phyloP scores from a whole-genome alignment of 1,140 invertebrate species.

The Ctenoplectra terminalis region DNA sequence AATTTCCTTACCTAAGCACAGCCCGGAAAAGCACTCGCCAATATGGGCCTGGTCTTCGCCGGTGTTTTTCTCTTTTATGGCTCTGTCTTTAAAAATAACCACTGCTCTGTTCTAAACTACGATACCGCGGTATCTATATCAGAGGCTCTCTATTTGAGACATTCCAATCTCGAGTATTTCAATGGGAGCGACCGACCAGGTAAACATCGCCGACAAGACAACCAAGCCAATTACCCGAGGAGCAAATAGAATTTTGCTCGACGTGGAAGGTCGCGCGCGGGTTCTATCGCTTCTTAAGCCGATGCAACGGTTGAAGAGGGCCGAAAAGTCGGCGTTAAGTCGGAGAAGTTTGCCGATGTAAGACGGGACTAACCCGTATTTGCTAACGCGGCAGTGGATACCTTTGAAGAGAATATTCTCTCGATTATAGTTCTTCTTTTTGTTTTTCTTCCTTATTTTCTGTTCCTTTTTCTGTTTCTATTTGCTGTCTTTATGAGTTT shows the following conservation, averaged over 20 bases:
- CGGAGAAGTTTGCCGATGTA: constrained; percentile 44
- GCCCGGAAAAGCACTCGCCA: too few relatives aligned
- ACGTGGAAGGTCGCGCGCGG: not conserved
- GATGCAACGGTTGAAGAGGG: constrained; percentile 23
- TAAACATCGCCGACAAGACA: constrained; percentile 10
- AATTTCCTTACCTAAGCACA: too few relatives aligned
- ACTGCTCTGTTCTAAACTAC: too few relatives aligned
- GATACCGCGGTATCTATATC: too few relatives aligned
- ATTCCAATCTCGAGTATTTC: not conserved
- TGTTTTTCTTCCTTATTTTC: not conserved
- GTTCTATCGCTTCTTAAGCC: not conserved
- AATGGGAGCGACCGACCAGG: not conserved
- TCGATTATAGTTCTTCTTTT: too few relatives aligned
- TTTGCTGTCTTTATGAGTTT: not conserved
- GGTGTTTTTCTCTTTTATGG: too few relatives aligned
- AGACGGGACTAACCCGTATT: constrained; percentile 64
- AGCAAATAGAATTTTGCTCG: constrained; percentile 28
- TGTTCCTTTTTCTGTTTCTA: not conserved
- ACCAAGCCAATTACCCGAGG: constrained; percentile 5
- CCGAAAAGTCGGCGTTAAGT: constrained; percentile 56
- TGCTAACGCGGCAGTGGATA: constrained; percentile 55
- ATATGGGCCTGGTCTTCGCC: too few relatives aligned
- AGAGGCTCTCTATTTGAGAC: too few relatives aligned
- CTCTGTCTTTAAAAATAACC: too few relatives aligned
- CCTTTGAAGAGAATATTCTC: not conserved